These are phyloP conservation scores for Neoitamus cyanurus DNA, from an alignment of 2,888 invertebrate genomes.

Conservation along the genomic window DNA sequence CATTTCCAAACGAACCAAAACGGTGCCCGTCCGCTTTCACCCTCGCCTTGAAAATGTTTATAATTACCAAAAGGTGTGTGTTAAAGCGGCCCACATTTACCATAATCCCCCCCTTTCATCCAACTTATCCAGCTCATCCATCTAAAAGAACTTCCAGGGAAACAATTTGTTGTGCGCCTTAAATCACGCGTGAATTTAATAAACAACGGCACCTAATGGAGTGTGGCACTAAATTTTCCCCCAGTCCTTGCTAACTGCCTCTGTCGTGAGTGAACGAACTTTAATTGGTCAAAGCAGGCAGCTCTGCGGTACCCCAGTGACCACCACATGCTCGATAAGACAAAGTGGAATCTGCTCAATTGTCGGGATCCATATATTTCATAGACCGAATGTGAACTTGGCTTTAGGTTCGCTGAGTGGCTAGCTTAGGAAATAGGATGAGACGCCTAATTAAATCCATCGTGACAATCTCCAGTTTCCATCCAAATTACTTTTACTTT, in stretches of 20 bases:
- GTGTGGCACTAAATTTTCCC: background rate
- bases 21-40: background rate
- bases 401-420: background rate
- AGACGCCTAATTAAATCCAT: background rate
- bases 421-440: background rate
- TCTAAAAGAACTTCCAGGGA: background rate
- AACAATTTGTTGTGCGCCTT: background rate
- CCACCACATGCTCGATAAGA: background rate
- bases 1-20: background rate
- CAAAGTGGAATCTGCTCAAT: background rate
- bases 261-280: background rate
- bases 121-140: background rate
- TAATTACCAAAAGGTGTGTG: background rate
- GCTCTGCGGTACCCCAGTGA: background rate
- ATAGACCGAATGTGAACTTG: background rate
- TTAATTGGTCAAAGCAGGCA: background rate
- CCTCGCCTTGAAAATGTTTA: background rate
- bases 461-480: background rate
- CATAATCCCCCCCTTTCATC: background rate
- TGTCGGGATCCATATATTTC: background rate
- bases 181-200: background rate
- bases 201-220: background rate
- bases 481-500: background rate
- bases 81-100: background rate
- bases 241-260: background rate